These are phyloP conservation scores for Seriola dumerili DNA, from an alignment of 2,113 vertebrate genomes.

Conservation along the genomic window DNA sequence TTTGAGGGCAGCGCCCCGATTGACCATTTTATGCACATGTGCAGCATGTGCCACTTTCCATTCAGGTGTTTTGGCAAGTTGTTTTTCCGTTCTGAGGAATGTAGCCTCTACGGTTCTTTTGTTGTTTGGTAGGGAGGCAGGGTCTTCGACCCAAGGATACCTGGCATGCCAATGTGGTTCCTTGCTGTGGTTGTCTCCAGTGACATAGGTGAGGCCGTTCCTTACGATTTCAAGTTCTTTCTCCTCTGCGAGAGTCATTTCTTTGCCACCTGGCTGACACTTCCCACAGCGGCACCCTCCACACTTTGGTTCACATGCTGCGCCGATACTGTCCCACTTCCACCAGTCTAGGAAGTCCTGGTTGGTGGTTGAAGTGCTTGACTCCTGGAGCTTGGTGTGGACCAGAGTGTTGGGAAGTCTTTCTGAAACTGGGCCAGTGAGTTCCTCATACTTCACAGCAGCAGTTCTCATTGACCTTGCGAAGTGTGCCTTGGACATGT, in stretches of 20 bases:
- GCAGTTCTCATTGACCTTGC: slow-evolving; percentile 14
- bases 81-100: slow-evolving; percentile 24
- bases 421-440: background rate
- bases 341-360: background rate
- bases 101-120: slow-evolving; percentile 4
- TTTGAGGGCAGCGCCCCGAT: background rate
- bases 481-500: background rate
- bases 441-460: background rate
- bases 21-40: slow-evolving; percentile 44
- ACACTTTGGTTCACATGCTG: too few relatives aligned
- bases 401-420: background rate
- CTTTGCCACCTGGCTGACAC: slow-evolving; percentile 15
- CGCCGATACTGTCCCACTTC: slow-evolving; percentile 2
- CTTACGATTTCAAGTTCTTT: slow-evolving; percentile 27
- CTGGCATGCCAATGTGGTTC: slow-evolving; percentile 46
- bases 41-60: slow-evolving; percentile 14
- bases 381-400: too few relatives aligned
- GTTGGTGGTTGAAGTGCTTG: background rate
- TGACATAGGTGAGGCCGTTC: slow-evolving; percentile 19
- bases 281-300: slow-evolving; percentile 8
- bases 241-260: slow-evolving; percentile 43
- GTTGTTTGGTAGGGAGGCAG: slow-evolving; percentile 2
- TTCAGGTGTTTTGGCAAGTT: slow-evolving; percentile 8
- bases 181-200: background rate
- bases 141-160: slow-evolving; percentile 30